Evolutionary conservation across 2,888 invertebrate species (phyloP).

Genomic region (Stomorhina lunata): DNA sequence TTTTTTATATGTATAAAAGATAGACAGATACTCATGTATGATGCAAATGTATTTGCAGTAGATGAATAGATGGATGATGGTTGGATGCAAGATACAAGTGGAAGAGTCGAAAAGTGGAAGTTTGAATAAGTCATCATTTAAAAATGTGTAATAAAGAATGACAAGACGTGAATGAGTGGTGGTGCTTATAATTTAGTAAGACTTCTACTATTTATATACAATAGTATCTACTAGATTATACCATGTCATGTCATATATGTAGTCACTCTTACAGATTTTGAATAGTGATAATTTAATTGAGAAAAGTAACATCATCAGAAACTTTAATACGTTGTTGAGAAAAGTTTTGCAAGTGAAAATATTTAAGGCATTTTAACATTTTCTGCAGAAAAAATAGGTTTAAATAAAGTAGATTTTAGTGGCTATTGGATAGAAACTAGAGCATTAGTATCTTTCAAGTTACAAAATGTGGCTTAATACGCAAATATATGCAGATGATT

Average conservation of each 20-base stretch:
- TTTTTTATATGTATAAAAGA: neutral
- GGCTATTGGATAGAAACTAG: too few relatives aligned
- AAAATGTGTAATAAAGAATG: constrained; percentile 54
- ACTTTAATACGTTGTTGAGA: too few relatives aligned
- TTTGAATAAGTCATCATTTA: constrained; percentile 25
- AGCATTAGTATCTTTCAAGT: too few relatives aligned
- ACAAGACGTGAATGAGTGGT: constrained; percentile 51
- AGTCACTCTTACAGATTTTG: neutral
- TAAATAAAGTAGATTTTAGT: too few relatives aligned
- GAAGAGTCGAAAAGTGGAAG: too few relatives aligned
- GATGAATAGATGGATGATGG: neutral
- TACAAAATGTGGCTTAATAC: too few relatives aligned
- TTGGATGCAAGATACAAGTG: too few relatives aligned
- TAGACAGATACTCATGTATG: neutral
- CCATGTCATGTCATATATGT: neutral
- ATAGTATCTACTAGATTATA: neutral
- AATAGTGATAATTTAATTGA: neutral
- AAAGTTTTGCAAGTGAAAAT: too few relatives aligned
- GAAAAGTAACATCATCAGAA: too few relatives aligned
- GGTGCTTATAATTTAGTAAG: constrained; percentile 37
- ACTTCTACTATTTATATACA: constrained; percentile 11
- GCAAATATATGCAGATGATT: too few relatives aligned
- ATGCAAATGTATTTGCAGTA: neutral
- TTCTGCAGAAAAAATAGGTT: too few relatives aligned
- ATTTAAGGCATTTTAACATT: too few relatives aligned